Conservation (phyloP, 2,888 invertebrate genomes). For the Polyommatus iphigenia region DNA sequence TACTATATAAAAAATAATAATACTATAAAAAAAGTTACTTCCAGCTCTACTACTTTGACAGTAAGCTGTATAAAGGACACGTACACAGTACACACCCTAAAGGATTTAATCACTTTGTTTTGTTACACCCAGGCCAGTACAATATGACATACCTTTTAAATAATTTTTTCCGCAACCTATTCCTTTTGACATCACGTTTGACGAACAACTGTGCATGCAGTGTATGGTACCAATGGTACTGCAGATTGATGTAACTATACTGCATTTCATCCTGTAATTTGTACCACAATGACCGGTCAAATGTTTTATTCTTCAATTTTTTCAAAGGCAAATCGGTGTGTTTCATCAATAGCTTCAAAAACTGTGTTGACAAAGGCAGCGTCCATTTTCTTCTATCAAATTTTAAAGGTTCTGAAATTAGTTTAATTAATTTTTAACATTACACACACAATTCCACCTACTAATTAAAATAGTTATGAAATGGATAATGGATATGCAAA, state of each 20-base stretch:
- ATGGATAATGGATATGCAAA: too few species aligned
- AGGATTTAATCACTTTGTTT: too few species aligned
- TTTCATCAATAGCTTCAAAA: slow-evolving; percentile 54
- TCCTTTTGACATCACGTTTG: slow-evolving; percentile 54
- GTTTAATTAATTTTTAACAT: neutral
- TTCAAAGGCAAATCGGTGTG: slow-evolving; percentile 52
- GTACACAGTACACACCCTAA: too few species aligned
- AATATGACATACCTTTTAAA: slow-evolving; percentile 54
- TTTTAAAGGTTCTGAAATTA: slow-evolving; percentile 49
- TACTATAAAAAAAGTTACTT: too few species aligned
- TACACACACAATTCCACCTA: neutral
- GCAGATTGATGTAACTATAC: slow-evolving; percentile 51
- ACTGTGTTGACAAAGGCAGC: slow-evolving; percentile 53
- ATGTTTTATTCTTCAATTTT: slow-evolving; percentile 55
- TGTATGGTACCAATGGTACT: slow-evolving; percentile 57
- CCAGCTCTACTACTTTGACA: too few species aligned
- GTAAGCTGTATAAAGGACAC: too few species aligned
- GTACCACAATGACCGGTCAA: slow-evolving; percentile 59
- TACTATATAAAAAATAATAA: too few species aligned
- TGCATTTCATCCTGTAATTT: slow-evolving; percentile 55
- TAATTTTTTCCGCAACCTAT: slow-evolving; percentile 50
- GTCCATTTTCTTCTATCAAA: slow-evolving; percentile 57
- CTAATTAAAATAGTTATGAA: too few species aligned
- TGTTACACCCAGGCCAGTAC: too few species aligned
- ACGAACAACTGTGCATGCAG: slow-evolving; percentile 66